These are phyloP conservation scores for Brachyhypopomus occidentalis DNA, from an alignment of 2,113 vertebrate genomes.

Conservation along the genomic window DNA sequence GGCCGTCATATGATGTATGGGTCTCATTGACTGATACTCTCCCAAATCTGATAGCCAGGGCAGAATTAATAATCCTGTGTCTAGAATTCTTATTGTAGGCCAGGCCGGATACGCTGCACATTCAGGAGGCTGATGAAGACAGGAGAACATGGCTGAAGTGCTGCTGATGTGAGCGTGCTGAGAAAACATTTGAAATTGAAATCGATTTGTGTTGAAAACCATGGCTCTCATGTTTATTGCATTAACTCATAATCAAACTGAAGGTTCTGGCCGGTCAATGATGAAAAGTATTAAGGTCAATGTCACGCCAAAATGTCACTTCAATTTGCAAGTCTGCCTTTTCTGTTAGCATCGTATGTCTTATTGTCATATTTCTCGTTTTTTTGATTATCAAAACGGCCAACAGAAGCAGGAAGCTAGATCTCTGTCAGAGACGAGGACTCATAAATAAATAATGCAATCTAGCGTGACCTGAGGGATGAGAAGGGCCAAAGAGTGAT, in stretches of 20 bases:
- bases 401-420: constrained; percentile 14
- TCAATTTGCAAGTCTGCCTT: constrained; percentile 22
- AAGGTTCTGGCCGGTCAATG: constrained; percentile 30
- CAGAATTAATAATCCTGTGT: constrained; percentile 57
- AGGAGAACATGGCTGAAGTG: constrained; percentile 20
- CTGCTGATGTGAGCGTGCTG: constrained; percentile 22
- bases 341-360: not conserved
- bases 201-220: constrained; percentile 39
- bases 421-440: constrained; percentile 33
- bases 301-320: constrained; percentile 26
- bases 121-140: constrained; percentile 44
- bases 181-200: constrained; percentile 49
- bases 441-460: constrained; percentile 37
- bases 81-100: constrained; percentile 45
- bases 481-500: constrained; percentile 19
- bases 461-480: constrained; percentile 20
- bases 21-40: constrained; percentile 62
- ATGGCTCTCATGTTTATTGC: constrained; percentile 9
- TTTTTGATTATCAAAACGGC: constrained; percentile 25
- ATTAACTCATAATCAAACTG: constrained; percentile 14
- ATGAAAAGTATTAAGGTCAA: constrained; percentile 37
- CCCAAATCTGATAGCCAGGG: constrained; percentile 42
- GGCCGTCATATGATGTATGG: constrained; percentile 67
- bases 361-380: constrained; percentile 3
- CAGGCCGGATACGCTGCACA: constrained; percentile 40